These are phyloP conservation scores for Pristiophorus japonicus DNA, from an alignment of 2,113 vertebrate genomes.

Conservation along the genomic window DNA sequence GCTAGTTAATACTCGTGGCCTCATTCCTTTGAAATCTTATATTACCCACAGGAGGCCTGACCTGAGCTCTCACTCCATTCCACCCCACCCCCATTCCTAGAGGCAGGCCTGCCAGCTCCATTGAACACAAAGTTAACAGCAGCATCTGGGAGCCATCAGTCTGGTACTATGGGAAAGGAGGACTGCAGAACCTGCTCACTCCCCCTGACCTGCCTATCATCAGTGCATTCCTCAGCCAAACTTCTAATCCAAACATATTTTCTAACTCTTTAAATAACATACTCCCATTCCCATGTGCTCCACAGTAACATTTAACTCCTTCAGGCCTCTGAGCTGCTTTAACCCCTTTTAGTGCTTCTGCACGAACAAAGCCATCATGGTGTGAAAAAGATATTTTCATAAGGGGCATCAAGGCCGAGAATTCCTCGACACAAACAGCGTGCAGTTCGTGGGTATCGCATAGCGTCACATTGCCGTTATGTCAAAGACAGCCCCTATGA, in stretches of 20 bases:
- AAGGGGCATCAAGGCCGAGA: background rate
- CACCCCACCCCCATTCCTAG: slow-evolving; percentile 49
- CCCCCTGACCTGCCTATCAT: slow-evolving; percentile 49
- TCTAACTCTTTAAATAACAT: slow-evolving; percentile 61
- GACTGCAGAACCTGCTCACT: slow-evolving; percentile 44
- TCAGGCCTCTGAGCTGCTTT: background rate
- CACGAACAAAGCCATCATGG: background rate
- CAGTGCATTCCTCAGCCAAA: slow-evolving; percentile 52
- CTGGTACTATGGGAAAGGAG: slow-evolving; percentile 46
- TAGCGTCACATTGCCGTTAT: background rate
- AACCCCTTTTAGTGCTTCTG: background rate
- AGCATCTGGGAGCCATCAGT: slow-evolving; percentile 78
- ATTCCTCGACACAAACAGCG: background rate
- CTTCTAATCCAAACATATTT: slow-evolving; percentile 57
- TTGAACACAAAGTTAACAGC: slow-evolving; percentile 44
- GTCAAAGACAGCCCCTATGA: background rate
- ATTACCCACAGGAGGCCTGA: slow-evolving; percentile 55
- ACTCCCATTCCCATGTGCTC: slow-evolving; percentile 41
- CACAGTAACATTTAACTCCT: slow-evolving; percentile 23
- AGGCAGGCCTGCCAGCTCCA: slow-evolving; percentile 53
- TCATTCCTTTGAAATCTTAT: slow-evolving; percentile 45
- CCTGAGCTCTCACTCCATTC: slow-evolving; percentile 45
- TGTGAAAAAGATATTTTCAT: background rate
- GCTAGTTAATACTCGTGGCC: slow-evolving; percentile 10
- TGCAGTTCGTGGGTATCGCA: background rate